Evolutionary conservation across 1,140 invertebrate species (phyloP), one percentile per base, ranked within the genome.

Genomic region (Neelides sp.): DNA sequence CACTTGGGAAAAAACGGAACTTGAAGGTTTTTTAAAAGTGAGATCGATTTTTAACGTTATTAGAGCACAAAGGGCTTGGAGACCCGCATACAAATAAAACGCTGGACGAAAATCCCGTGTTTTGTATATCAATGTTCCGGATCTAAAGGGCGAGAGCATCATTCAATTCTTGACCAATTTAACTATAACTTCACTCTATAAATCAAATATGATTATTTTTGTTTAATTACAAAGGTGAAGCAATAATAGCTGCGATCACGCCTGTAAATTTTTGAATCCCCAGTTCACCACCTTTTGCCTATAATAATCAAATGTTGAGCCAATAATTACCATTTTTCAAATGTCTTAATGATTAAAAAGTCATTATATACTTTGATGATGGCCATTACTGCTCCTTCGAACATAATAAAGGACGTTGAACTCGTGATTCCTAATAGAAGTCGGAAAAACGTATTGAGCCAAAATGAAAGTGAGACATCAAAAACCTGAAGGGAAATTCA

Each of bases 341-440:
- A 39, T 39, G 7, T 7, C 36, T 39, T 39, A 15, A 15, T 15
- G 13, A 15, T 43, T 23, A 24, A 46, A 3, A 46, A 46, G 5
- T 34, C 20, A 8, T 28, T n/a, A 46, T 4, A 8, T 42, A 83
- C 78, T 35, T 81, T 71, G 20, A 85, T 67, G 58, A 85, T 80
- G 3, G 81, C 80, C 35, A 85, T 79, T 2, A 83, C 79, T 13
- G 83, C 83, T 12, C 83, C 82, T 68, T 85, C 83, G 60, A 85
- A 83, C 76, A 85, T 82, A 4, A 80, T 79, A 59, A 80, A 83
- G 1, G 79, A 77, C 4, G 81, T 84, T 0, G 82, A 81, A 41
- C 80, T 71, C 34, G 66, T 63, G 36, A 69, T 65, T 10, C 78
- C 77, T 40, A 84, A 77, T 53, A 83, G 76, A 2, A 85, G 77